phyloP scores from a whole-genome alignment of 2,888 invertebrate genomes.

The Volucella zonaria region DNA sequence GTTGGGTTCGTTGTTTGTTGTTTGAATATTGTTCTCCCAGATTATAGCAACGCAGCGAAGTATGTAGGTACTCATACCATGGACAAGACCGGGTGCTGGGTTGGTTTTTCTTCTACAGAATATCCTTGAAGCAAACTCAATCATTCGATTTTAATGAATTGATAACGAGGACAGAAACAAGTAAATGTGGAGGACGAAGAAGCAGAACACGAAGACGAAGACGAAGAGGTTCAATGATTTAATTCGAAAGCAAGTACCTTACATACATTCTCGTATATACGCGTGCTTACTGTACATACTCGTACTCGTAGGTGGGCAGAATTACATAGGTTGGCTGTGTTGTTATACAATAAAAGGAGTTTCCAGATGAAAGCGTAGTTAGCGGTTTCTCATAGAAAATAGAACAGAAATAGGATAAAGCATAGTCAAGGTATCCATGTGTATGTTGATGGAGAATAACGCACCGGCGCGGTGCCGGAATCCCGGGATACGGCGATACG shows the following conservation, averaged over 20 bases:
- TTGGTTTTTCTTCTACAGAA: neutral
- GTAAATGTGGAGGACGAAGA: too few species aligned
- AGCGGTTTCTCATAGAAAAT: slow-evolving; percentile 22
- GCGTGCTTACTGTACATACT: slow-evolving; percentile 2
- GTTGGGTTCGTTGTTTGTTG: slow-evolving; percentile 31
- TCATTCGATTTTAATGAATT: slow-evolving; percentile 63
- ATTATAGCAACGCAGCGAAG: slow-evolving; percentile 15
- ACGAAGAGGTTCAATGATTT: slow-evolving; percentile 53
- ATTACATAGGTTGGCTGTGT: too few species aligned
- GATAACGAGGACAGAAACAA: slow-evolving; percentile 4
- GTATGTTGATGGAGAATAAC: too few species aligned
- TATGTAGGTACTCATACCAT: too few species aligned
- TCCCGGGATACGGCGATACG: neutral
- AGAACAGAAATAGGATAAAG: slow-evolving; percentile 10
- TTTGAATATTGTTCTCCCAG: slow-evolving; percentile 33
- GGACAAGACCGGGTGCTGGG: neutral
- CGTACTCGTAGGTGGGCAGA: too few species aligned
- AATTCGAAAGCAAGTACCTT: slow-evolving; percentile 22
- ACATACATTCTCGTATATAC: too few species aligned
- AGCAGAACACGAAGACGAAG: too few species aligned
- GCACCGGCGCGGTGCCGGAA: too few species aligned
- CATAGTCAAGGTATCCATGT: too few species aligned
- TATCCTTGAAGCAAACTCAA: slow-evolving; percentile 29
- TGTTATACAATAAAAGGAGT: slow-evolving; percentile 34
- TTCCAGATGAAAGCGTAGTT: slow-evolving; percentile 38